phyloP scores from a whole-genome alignment of 2,113 vertebrate genomes.

The Takifugu flavidus region DNA sequence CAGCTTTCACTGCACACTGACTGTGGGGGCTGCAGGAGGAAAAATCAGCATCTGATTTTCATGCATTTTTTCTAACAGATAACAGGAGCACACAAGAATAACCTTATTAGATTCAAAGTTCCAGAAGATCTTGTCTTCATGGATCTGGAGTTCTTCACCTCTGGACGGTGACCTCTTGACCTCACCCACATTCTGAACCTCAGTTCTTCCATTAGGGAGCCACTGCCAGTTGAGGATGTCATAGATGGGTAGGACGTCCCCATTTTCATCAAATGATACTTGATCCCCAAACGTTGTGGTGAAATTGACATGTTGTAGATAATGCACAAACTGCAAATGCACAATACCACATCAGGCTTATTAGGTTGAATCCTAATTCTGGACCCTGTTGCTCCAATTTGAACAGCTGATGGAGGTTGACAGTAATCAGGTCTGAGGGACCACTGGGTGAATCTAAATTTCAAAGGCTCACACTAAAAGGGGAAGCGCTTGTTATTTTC shows the following conservation, averaged over 20 bases:
- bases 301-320: constrained; percentile 65
- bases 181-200: constrained; percentile 51
- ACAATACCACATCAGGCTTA: neutral
- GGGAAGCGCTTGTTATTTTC: no score
- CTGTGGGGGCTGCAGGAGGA: neutral
- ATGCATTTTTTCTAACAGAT: no score
- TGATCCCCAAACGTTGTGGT: constrained; percentile 64
- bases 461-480: no score
- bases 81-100: neutral
- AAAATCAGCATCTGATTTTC: neutral
- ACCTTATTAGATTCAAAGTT: constrained; percentile 39
- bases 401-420: no score
- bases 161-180: constrained; percentile 41
- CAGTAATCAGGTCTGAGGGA: no score
- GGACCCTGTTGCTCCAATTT: no score
- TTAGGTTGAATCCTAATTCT: no score
- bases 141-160: constrained; percentile 51
- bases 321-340: constrained; percentile 55
- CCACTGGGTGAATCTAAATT: neutral
- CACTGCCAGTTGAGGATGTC: constrained; percentile 68
- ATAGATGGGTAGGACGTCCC: constrained; percentile 65
- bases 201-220: constrained; percentile 41
- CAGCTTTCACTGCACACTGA: constrained; percentile 69
- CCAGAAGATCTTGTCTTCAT: constrained; percentile 52
- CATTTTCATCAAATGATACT: constrained; percentile 68